Base-by-base conservation (phyloP, 2,797 vertebrate species). In the Poecilia velifera region DNA sequence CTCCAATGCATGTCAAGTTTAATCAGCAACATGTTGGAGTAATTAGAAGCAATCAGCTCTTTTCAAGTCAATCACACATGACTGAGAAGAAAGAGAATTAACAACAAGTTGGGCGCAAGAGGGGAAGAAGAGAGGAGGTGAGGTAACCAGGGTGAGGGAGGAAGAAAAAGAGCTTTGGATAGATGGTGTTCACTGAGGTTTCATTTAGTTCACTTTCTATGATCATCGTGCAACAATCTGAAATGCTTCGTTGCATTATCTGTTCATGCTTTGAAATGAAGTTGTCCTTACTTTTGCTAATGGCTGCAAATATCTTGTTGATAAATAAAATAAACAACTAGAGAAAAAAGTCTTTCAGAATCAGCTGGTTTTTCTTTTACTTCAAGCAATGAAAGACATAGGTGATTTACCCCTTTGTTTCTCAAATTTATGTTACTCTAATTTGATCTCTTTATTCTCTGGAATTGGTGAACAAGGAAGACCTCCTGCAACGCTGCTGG, bases 11-110 rank as follows among this genome's bases (percentile, higher is more conserved):
- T 88, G 84, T 88, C 80, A 83, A 59, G 80, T 88, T 84, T 85
- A 85, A 89, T 92, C 85, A 90, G 80, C 51, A 80, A 41, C 22
- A 16, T 86, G 84, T 76, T 74, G 45, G 72, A 79, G 80, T 86
- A 89, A 90, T 87, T 88, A 87, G 59, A 88, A 82, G 81, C 82
- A 86, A 90, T 91, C 82, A 84, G 79, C 78, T 85, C 77, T 78
- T 76, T 76, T 74, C 49, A 74, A 87, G 78, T 85, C 79, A 88
- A 80, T 90, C 83, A 85, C 64, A 59, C 79, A 79, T 1, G 66
- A 77, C 64, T 80, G 79, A 78, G 72, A 74, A 79, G 76, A 82
- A 36, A 74, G 64, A 25, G 75, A 43, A 85, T 80, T 82, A 82
- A 84, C 46, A 81, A 84, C 41, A 76, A 62, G 49, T 62, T 49